Evolutionary conservation across 2,888 invertebrate genomes (phyloP).

Genomic region (Lasioglossum morio): DNA sequence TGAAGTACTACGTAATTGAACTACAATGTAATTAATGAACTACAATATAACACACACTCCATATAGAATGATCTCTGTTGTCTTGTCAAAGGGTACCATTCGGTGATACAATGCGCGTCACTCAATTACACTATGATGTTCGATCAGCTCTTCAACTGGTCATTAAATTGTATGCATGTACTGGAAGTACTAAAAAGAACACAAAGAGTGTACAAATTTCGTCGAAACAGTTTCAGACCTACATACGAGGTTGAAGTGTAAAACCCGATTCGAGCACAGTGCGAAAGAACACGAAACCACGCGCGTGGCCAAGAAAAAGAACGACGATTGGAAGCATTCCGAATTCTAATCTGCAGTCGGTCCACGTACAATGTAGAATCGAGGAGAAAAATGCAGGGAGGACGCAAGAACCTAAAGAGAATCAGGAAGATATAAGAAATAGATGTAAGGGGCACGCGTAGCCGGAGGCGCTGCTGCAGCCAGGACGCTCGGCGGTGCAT

Average conservation of each 20-base stretch:
- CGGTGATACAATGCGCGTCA: not conserved
- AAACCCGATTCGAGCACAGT: not conserved
- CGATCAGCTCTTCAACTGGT: not conserved
- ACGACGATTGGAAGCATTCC: not conserved
- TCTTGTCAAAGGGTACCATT: not conserved
- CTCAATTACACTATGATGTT: not conserved
- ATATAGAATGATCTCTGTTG: not conserved
- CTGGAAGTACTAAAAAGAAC: too few species aligned
- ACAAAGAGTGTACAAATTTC: too few species aligned
- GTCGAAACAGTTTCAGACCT: too few species aligned
- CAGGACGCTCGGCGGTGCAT: constrained; percentile 39
- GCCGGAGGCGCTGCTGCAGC: constrained; percentile 60
- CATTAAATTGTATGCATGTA: not conserved
- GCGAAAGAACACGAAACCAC: not conserved
- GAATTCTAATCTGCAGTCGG: not conserved
- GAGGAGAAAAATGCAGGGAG: constrained; percentile 45
- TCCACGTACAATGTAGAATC: not conserved
- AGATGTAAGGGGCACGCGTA: constrained; percentile 29
- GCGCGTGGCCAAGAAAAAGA: not conserved
- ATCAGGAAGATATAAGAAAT: constrained; percentile 48
- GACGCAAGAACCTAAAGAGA: constrained; percentile 42
- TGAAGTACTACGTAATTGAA: too few species aligned
- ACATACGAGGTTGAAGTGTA: too few species aligned
- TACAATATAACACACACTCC: not conserved
- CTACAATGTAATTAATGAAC: too few species aligned